Base-by-base conservation (phyloP, 2,888 invertebrate species). In the Crossocerus cetratus region DNA sequence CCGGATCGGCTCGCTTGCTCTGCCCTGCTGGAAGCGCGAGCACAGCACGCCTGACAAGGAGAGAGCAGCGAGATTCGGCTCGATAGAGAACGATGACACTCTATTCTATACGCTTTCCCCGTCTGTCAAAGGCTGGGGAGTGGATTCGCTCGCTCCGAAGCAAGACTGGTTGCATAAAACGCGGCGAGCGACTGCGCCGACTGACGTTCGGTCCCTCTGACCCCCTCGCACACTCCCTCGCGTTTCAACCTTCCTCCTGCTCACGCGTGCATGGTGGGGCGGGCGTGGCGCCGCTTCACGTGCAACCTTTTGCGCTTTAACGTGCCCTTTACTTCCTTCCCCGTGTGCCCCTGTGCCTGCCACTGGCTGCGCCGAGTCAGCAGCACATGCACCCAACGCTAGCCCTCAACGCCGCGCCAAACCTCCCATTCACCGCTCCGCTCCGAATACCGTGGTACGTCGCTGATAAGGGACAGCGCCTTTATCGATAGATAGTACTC, bases 141-240 rank as follows among this genome's bases (percentile, higher is more conserved):
- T 74, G 81, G 76, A 83, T 83, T 84, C 85, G 81, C 83, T 87
- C 88, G 86, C 87, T 88, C 86, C 86, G 82, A 86, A 86, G 89
- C 87, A 86, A 88, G 86, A 89, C 89, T 89, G 89, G 88, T 88
- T 89, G 89, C 89, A 89, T 89, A 88, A 85, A 88, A 84, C 86
- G 84, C 86, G 88, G 86, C 89, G 86, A 82, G 88, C 87, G 86
- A 79, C 88, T 88, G 88, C 89, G 87, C 87, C 83, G 82, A 82
- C 83, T 69, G 69, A 78, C 80, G 72, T 62, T 76, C 81, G 69
- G 82, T 76, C 81, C 83, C 77, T 83, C 74, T 79, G 67, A 64
- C 58, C 65, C 44, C 59, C 32, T 32, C 23, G 23, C 23, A 32
- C 23, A 32, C 23, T n/a, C 54, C 13, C 44, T 22, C 53, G 32